Evolutionary conservation across 2,797 vertebrate genomes (phyloP).

Genomic region (Sebastiscus tertius): DNA sequence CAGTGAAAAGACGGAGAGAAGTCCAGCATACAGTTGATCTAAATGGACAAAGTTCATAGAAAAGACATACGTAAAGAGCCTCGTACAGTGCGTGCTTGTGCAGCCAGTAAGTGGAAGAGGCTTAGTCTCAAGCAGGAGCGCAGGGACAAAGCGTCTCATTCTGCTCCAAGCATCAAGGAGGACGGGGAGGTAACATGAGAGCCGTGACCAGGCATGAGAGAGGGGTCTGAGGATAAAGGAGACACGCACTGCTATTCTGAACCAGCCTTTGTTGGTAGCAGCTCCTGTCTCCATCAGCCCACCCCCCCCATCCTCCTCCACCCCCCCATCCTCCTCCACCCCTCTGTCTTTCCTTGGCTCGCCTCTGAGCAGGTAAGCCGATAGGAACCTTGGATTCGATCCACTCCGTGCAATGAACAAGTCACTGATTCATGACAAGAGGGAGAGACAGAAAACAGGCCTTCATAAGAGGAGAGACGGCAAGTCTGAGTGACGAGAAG

Average conservation of each 20-base stretch:
- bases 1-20: not conserved
- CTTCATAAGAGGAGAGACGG: not conserved
- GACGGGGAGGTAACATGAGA: conserved; percentile 76
- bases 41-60: not conserved
- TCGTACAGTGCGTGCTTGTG: not conserved
- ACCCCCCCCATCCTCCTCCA: conserved; percentile 3
- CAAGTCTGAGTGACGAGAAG: not conserved
- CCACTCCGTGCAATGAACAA: conserved; percentile 53
- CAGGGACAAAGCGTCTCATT: conserved; percentile 79
- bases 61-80: not conserved
- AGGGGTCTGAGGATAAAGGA: conserved; percentile 62
- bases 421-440: conserved; percentile 53
- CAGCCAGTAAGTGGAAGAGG: conserved; percentile 34
- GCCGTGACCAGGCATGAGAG: conserved; percentile 56
- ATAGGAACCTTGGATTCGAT: conserved; percentile 63
- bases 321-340: conserved; percentile 15
- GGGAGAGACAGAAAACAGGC: conserved; percentile 5
- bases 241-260: conserved; percentile 63
- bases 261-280: conserved; percentile 65
- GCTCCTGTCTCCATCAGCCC: conserved; percentile 36
- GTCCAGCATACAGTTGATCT: not conserved
- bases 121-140: conserved; percentile 54
- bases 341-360: conserved; percentile 41
- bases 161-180: conserved; percentile 62
- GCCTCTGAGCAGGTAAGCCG: conserved; percentile 64